phyloP scores from a whole-genome alignment of 2,888 invertebrate species.

The Pseudolycoriella hygida region DNA sequence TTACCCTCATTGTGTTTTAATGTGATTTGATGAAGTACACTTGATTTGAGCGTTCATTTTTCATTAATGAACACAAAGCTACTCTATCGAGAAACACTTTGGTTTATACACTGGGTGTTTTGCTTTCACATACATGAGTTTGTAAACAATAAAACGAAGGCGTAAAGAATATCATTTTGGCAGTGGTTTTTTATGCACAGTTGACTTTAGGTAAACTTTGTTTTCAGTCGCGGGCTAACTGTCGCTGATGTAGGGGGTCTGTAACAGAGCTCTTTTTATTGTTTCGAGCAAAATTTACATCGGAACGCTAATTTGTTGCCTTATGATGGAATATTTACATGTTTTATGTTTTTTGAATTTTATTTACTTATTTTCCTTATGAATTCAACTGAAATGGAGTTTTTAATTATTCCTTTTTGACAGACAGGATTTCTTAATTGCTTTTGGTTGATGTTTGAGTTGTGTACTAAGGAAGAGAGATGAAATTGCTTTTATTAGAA shows the following conservation, averaged over 20 bases:
- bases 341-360: not conserved
- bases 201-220: not conserved
- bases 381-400: no score
- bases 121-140: not conserved
- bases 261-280: not conserved
- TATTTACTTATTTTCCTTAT: not conserved
- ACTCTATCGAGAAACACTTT: no score
- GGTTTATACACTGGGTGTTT: not conserved
- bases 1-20: no score
- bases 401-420: no score
- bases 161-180: not conserved
- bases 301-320: not conserved
- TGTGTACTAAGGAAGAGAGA: no score
- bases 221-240: slow-evolving; percentile 2
- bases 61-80: no score
- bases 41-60: no score
- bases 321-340: not conserved
- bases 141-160: not conserved
- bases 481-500: no score
- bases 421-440: no score
- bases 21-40: no score
- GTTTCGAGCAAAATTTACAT: not conserved
- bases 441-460: no score
- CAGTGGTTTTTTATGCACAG: not conserved
- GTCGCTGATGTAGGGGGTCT: slow-evolving; percentile 1